phyloP scores from a whole-genome alignment of 2,888 invertebrate genomes.

The Penaeus monodon region DNA sequence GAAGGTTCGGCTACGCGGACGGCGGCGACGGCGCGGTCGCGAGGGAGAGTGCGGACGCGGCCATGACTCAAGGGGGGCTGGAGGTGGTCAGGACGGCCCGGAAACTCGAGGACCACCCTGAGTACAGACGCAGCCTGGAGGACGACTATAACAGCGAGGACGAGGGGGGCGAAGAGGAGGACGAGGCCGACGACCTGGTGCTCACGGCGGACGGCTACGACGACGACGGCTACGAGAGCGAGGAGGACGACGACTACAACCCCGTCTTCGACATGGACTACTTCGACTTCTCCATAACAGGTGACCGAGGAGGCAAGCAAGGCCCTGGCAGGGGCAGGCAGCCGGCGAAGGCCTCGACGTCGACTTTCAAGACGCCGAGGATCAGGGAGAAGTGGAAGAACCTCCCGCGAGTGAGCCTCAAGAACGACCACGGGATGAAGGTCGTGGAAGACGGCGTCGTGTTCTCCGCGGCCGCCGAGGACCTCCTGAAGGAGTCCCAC shows the following conservation, averaged over 20 bases:
- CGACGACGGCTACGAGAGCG: constrained; percentile 16
- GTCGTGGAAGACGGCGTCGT: constrained; percentile 27
- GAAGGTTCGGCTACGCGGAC: not conserved
- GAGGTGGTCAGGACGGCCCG: constrained; percentile 15
- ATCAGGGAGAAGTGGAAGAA: not conserved
- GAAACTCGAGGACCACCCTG: constrained; percentile 38
- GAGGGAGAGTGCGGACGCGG: not conserved
- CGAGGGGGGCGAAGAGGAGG: constrained; percentile 21
- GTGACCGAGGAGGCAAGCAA: not conserved
- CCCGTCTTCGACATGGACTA: constrained; percentile 50
- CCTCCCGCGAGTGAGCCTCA: constrained; percentile 10
- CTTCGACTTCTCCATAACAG: constrained; percentile 48
- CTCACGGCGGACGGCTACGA: constrained; percentile 21
- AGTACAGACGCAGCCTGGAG: constrained; percentile 32
- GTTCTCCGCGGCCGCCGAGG: constrained; percentile 19
- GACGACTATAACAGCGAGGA: constrained; percentile 24
- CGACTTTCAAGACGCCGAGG: constrained; percentile 20
- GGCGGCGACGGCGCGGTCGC: not conserved
- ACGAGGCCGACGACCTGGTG: constrained; percentile 40
- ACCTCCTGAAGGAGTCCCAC: constrained; percentile 8
- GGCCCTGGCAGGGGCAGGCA: not conserved
- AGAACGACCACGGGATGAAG: constrained; percentile 14
- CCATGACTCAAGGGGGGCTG: constrained; percentile 6
- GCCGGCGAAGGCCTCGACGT: not conserved
- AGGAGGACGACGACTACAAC: constrained; percentile 27